A percentile compares a stretch with the other conserved stretches of the same genome.
These are phyloP conservation scores for Eunapius fragilis DNA, from an alignment of 37 sponge, comb jelly and placozoan genomes.

Conservation along the genomic window DNA sequence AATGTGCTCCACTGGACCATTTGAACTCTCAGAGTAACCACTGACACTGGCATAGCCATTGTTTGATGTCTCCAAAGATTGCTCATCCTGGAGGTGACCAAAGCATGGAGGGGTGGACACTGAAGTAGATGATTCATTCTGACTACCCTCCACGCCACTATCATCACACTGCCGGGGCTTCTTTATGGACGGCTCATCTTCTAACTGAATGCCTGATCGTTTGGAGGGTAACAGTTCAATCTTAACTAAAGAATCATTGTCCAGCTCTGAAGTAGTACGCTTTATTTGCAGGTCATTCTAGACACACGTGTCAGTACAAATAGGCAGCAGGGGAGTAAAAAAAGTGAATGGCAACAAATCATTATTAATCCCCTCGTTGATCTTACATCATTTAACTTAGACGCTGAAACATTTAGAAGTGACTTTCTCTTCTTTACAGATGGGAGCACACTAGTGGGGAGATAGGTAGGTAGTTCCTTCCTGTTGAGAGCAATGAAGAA, in stretches of 20 bases:
- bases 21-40: background rate
- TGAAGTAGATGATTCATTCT: background rate
- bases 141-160: background rate
- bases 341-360: no score
- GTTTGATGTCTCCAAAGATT: background rate
- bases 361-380: no score
- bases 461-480: constrained; percentile 58
- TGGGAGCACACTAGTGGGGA: constrained; percentile 66
- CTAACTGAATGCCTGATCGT: background rate
- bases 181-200: background rate
- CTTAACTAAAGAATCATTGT: background rate
- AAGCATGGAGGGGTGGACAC: no score
- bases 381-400: background rate
- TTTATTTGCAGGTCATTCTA: background rate
- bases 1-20: background rate
- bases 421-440: constrained; percentile 32
- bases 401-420: background rate
- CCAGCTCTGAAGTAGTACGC: background rate
- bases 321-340: no score
- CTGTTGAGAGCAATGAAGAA: constrained; percentile 7
- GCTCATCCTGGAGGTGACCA: background rate
- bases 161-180: background rate
- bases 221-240: background rate
- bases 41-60: background rate
- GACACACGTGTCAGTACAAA: background rate